A percentile compares a stretch with the other conserved stretches of the same genome.
Conservation (phyloP, 2,888 invertebrate species). For the Sphaeridia pumilis region DNA sequence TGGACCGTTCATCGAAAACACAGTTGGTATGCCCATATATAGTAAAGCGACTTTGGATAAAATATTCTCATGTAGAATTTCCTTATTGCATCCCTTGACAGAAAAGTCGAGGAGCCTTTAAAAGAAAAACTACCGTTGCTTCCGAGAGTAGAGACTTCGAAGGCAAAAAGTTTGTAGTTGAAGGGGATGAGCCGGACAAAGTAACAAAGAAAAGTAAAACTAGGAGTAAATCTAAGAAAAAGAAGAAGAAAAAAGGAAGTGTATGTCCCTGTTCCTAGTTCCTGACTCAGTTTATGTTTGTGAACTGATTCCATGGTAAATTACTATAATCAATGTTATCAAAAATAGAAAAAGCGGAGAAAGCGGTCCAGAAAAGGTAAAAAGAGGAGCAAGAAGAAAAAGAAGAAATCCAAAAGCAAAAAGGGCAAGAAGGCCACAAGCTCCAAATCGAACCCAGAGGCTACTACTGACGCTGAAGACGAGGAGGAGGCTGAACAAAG, state of each 20-base stretch:
- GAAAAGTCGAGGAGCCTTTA: background rate
- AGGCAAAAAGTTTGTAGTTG: background rate
- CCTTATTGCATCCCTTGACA: too few species aligned
- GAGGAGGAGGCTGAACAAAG: background rate
- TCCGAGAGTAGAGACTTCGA: background rate
- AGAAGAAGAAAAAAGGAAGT: slow-evolving; percentile 8
- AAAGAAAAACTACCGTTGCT: background rate
- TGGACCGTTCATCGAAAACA: background rate
- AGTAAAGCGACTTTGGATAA: too few species aligned
- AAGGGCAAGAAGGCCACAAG: background rate
- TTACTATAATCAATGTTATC: background rate
- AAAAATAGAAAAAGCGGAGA: slow-evolving; percentile 2
- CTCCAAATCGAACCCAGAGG: background rate
- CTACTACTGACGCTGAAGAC: background rate
- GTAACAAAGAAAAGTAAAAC: background rate
- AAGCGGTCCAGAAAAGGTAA: slow-evolving; percentile 5
- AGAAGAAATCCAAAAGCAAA: background rate
- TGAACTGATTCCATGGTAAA: background rate
- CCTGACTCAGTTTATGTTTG: background rate
- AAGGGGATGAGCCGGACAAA: background rate
- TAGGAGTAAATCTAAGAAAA: slow-evolving; percentile 7
- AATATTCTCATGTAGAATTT: too few species aligned
- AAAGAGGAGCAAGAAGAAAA: slow-evolving; percentile 2
- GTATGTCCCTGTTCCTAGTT: slow-evolving; percentile 1
- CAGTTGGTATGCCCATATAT: too few species aligned